Base-by-base conservation (phyloP, 2,888 invertebrate species). In the Dasypogon diadema region DNA sequence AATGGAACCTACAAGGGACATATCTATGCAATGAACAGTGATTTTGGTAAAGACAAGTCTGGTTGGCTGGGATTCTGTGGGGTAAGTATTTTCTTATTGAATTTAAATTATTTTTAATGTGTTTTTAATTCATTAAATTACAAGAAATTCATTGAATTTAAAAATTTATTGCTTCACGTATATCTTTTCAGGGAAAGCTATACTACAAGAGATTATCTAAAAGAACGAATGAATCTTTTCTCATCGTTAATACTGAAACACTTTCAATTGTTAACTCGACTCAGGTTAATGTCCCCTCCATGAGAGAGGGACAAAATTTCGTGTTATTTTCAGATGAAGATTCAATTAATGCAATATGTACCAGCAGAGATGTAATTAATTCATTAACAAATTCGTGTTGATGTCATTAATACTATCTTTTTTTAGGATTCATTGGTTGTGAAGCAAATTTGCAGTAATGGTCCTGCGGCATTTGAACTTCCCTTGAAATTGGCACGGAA, bases 1-100 rank as follows among this genome's bases (percentile, higher is more conserved):
- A 94, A 95, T 65, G 96, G 95, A 79, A 97, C 98, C 5, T 90
- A 96, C 79, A 93, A 93, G 85, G 98, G 97, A n/a, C 93, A 95
- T 82, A 89, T 97, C 21, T 95, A 97, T 83, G 88, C 92, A 79
- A 91, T 93, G 83, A 95, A 95, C 84, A 90, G 92, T 24, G 93
- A 96, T 84, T 95, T 97, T 84, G 91, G 92, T 5, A 91, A 92
- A 79, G 95, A 95, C 82, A 89, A 90, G 60, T 90, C 89, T 79
- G 95, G 95, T 63, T 96, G 94, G 93, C 87, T 97, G 78, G 95
- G 96, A 21, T 94, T 90, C 87, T 95, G 95, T 84, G 92, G 92
- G 85, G 95, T 95, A 85, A 88, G 89, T 86, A 22, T 16, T 3
- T n/a, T n/a, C n/a, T n/a, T n/a, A n/a, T n/a, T n/a, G n/a, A n/a